These are phyloP conservation scores for Flexamia atlantica DNA, from an alignment of 2,888 invertebrate species.

Conservation along the genomic window DNA sequence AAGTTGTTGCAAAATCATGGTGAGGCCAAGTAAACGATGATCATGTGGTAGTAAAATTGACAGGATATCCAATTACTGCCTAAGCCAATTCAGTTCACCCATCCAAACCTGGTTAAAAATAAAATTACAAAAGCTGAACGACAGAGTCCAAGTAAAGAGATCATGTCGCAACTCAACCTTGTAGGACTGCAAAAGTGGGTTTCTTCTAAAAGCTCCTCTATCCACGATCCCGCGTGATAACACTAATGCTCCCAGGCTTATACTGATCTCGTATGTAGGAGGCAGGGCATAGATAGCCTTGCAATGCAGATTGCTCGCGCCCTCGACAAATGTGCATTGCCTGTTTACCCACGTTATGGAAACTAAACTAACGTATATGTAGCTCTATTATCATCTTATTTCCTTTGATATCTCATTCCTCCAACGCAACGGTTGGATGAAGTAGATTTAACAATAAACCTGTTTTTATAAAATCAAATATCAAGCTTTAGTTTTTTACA, in stretches of 20 bases:
- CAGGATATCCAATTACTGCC: too few relatives aligned
- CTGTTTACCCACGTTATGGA: neutral
- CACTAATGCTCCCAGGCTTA: conserved; percentile 11
- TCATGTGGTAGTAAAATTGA: too few relatives aligned
- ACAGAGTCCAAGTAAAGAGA: neutral
- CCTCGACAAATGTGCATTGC: neutral
- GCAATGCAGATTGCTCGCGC: neutral
- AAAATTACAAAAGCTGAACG: too few relatives aligned
- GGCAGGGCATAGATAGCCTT: conserved; percentile 3
- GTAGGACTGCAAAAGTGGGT: neutral
- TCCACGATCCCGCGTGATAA: conserved; percentile 3
- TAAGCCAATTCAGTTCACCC: too few relatives aligned
- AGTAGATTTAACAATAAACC: too few relatives aligned
- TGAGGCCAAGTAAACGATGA: too few relatives aligned
- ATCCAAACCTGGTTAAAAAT: too few relatives aligned
- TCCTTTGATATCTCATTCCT: conserved; percentile 6
- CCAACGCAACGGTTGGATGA: too few relatives aligned
- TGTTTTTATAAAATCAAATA: too few relatives aligned
- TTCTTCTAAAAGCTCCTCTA: conserved; percentile 24
- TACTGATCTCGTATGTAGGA: conserved; percentile 13
- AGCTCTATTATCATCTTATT: neutral
- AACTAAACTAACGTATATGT: neutral
- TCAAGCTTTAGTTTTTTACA: too few relatives aligned
- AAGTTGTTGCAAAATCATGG: too few relatives aligned
- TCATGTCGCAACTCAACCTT: conserved; percentile 29